Evolutionary conservation across 2,113 vertebrate species (phyloP).

Genomic region (Panthera tigris): DNA sequence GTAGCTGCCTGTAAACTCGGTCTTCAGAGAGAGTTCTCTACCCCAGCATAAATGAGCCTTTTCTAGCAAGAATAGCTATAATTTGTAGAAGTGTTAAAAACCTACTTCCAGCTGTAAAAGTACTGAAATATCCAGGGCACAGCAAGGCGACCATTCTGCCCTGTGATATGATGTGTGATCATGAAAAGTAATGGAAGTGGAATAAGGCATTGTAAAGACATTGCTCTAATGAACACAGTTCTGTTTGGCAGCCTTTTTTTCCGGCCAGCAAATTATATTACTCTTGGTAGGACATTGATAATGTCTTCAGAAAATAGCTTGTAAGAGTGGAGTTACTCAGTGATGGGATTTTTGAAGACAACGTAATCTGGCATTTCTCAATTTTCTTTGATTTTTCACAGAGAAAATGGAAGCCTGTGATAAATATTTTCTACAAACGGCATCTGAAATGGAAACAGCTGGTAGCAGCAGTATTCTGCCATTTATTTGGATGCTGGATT

Average conservation of each 20-base stretch:
- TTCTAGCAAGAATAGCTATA: conserved; percentile 49
- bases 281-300: conserved; percentile 46
- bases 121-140: not conserved
- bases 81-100: conserved; percentile 63
- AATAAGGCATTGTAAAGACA: conserved; percentile 44
- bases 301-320: conserved; percentile 46
- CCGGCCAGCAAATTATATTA: conserved; percentile 65
- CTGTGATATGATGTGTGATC: not conserved
- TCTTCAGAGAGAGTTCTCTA: not conserved
- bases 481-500: conserved; percentile 35
- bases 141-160: not conserved
- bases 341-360: conserved; percentile 63
- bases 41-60: conserved; percentile 21
- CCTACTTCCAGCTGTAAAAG: conserved; percentile 47
- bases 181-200: conserved; percentile 47
- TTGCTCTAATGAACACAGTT: conserved; percentile 38
- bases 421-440: conserved; percentile 64
- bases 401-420: conserved; percentile 58
- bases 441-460: conserved; percentile 61
- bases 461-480: conserved; percentile 22
- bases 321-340: conserved; percentile 41
- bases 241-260: conserved; percentile 35
- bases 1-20: not conserved
- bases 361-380: conserved; percentile 71
- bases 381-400: conserved; percentile 73